Evolutionary conservation across 1,140 invertebrate species (phyloP).

Genomic region (Sinonovacula constricta): DNA sequence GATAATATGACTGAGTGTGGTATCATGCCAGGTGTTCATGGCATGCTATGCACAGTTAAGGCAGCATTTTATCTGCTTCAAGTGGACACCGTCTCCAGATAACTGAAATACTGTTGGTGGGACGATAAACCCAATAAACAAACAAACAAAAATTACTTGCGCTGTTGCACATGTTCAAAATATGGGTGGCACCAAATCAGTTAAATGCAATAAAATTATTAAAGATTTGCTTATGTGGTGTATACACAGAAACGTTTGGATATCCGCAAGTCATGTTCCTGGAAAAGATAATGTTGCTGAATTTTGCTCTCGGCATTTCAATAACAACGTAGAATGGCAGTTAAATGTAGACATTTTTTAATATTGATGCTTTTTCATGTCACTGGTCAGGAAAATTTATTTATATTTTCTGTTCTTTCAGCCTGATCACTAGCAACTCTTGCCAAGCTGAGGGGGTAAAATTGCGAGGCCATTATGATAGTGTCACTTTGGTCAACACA

Average conservation of each 20-base stretch:
- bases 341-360: constrained; percentile 26
- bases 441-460: not conserved
- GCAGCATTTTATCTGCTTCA: no score
- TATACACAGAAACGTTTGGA: constrained; percentile 18
- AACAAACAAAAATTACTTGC: constrained; percentile 1
- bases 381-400: not conserved
- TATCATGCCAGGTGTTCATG: no score
- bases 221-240: constrained; percentile 38
- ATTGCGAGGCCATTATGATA: not conserved
- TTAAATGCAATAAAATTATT: constrained; percentile 6
- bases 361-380: constrained; percentile 1
- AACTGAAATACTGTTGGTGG: no score
- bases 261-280: constrained; percentile 41
- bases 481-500: not conserved
- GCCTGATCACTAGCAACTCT: not conserved
- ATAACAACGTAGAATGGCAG: constrained; percentile 46
- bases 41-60: no score
- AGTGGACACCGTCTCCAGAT: no score
- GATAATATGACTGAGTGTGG: no score
- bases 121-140: no score
- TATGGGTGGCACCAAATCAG: constrained; percentile 26
- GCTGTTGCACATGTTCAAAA: constrained; percentile 33
- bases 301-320: constrained; percentile 9
- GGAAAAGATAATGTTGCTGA: constrained; percentile 35
- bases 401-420: not conserved